A percentile compares a stretch with the other conserved stretches of the same genome.
phyloP scores from a whole-genome alignment of 2,888 invertebrate species.

The Hirtodrosophila duncani region DNA sequence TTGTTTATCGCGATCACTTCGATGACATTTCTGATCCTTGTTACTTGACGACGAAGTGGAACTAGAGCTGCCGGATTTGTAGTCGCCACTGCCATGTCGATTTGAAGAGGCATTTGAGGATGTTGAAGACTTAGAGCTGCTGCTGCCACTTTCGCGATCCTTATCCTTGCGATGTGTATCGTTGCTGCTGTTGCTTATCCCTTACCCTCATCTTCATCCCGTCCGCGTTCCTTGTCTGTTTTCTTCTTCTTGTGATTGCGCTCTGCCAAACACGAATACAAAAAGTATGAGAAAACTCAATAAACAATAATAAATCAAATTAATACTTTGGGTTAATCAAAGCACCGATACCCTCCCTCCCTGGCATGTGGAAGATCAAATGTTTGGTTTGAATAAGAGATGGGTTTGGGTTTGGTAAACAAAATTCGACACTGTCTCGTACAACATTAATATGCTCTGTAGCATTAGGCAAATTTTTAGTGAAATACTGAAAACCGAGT shows the following conservation, averaged over 20 bases:
- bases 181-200: slow-evolving; percentile 15
- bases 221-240: slow-evolving; percentile 76
- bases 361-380: too few species aligned
- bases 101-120: too few species aligned
- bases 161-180: slow-evolving; percentile 18
- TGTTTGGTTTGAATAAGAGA: not conserved
- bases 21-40: slow-evolving; percentile 56
- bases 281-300: not conserved
- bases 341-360: slow-evolving; percentile 12
- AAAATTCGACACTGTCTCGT: too few species aligned
- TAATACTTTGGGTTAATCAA: slow-evolving; percentile 18
- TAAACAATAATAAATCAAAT: not conserved
- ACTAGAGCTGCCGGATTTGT: slow-evolving; percentile 40
- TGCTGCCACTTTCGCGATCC: slow-evolving; percentile 29
- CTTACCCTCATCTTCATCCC: slow-evolving; percentile 53
- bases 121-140: slow-evolving; percentile 43
- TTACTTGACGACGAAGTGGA: slow-evolving; percentile 52
- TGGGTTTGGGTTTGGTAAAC: too few species aligned
- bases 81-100: slow-evolving; percentile 38
- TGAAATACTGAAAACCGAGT: too few species aligned
- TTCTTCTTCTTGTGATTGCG: slow-evolving; percentile 77
- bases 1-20: slow-evolving; percentile 51
- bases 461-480: too few species aligned
- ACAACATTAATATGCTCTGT: too few species aligned
- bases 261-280: slow-evolving; percentile 37